Percentiles rank a stretch among this genome's conserved stretches.
Evolutionary conservation across 53 echinoderm and acorn worm genomes (phyloP).

Genomic region (Zoroaster sp.): DNA sequence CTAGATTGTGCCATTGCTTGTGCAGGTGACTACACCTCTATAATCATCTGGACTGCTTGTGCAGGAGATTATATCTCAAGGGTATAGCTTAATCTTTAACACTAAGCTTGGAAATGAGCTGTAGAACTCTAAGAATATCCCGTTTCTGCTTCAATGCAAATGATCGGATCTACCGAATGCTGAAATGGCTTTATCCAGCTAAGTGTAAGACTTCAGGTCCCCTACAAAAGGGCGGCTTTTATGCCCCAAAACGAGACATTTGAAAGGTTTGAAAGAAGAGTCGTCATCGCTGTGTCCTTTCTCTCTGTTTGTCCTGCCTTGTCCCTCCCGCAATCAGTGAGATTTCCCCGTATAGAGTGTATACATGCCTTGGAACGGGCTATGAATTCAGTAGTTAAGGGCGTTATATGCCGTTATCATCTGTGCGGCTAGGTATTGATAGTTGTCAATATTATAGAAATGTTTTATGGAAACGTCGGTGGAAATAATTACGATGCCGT

Average conservation of each 20-base stretch:
- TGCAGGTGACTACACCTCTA: too few species aligned
- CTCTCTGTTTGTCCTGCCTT: neutral
- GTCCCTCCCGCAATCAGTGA: neutral
- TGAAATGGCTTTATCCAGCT: conserved; percentile 20
- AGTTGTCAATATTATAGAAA: neutral
- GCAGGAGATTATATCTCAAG: too few species aligned
- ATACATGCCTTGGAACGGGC: neutral
- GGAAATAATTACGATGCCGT: neutral
- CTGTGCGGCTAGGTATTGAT: neutral
- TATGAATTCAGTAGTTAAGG: neutral
- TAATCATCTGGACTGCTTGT: too few species aligned
- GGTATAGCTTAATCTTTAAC: neutral
- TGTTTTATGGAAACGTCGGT: neutral
- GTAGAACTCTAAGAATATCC: neutral
- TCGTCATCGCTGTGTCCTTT: neutral
- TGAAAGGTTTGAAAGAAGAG: neutral
- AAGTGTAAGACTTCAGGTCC: neutral
- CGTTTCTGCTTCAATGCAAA: conserved; percentile 33
- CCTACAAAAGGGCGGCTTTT: conserved; percentile 4
- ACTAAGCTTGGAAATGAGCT: neutral
- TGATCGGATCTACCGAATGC: neutral
- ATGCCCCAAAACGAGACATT: conserved; percentile 9
- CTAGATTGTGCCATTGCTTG: too few species aligned
- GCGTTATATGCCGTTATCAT: too few species aligned
- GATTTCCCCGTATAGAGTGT: neutral